phyloP scores from a whole-genome alignment of 2,888 invertebrate genomes.

The Pogonocherus hispidulus region DNA sequence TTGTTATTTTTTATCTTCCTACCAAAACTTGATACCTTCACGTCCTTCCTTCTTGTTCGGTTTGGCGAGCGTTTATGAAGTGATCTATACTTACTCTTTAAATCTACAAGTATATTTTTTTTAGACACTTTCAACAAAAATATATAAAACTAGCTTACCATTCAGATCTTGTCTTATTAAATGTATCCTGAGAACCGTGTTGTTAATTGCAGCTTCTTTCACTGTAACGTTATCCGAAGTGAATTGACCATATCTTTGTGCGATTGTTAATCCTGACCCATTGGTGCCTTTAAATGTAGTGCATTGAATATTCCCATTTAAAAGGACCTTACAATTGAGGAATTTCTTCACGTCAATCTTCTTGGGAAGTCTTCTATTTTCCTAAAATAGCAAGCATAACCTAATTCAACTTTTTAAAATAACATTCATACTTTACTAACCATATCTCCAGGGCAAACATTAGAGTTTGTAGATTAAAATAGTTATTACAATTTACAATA shows the following conservation, averaged over 20 bases:
- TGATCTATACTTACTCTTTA: conserved; percentile 36
- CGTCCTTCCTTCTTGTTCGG: conserved; percentile 35
- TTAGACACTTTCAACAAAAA: conserved; percentile 6
- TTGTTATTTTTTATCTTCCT: conserved; percentile 40
- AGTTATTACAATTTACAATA: not conserved
- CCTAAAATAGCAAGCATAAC: conserved; percentile 21
- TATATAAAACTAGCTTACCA: conserved; percentile 36
- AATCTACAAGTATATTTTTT: conserved; percentile 34
- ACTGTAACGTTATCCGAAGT: conserved; percentile 40
- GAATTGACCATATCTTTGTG: conserved; percentile 43
- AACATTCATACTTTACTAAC: not conserved
- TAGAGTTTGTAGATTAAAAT: not conserved
- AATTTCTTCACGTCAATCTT: not conserved
- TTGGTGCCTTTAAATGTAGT: conserved; percentile 26
- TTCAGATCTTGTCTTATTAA: conserved; percentile 42
- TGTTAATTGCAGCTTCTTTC: conserved; percentile 46
- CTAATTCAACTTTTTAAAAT: not conserved
- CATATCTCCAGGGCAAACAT: not conserved
- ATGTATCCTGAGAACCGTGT: conserved; percentile 47
- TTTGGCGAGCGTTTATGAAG: conserved; percentile 29
- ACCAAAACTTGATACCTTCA: conserved; percentile 40
- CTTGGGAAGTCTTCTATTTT: not conserved
- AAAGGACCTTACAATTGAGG: conserved; percentile 14
- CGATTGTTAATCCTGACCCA: conserved; percentile 27
- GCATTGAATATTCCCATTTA: conserved; percentile 15